These are phyloP conservation scores for Mareca penelope DNA, from an alignment of 2,797 vertebrate species.

Conservation along the genomic window DNA sequence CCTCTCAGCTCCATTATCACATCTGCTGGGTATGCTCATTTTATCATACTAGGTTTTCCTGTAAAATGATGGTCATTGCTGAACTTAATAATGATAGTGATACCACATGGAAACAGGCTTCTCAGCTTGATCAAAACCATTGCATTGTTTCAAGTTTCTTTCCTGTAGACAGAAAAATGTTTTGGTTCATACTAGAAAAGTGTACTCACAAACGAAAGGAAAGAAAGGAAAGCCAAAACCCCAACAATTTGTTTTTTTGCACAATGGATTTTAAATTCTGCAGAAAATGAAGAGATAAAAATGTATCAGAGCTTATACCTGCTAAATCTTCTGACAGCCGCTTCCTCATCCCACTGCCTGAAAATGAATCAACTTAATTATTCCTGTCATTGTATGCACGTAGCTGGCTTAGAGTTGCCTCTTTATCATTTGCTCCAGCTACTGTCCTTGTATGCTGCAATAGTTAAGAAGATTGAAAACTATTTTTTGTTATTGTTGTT, in stretches of 20 bases:
- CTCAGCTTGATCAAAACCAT: background rate
- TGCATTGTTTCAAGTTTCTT: background rate
- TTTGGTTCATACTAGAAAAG: background rate
- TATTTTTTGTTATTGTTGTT: background rate
- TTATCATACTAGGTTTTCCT: background rate
- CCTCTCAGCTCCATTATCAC: background rate
- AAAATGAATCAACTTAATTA: slow-evolving; percentile 57
- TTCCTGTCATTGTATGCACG: background rate
- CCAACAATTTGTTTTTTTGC: background rate
- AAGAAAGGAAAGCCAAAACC: background rate
- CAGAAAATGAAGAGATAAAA: slow-evolving; percentile 14
- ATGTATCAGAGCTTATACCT: slow-evolving; percentile 20
- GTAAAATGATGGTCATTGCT: background rate
- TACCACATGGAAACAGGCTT: background rate
- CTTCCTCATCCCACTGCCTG: slow-evolving; percentile 40
- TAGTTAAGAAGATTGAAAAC: slow-evolving; percentile 20
- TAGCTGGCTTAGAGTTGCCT: background rate
- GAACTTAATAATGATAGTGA: background rate
- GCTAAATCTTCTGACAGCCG: slow-evolving; percentile 27
- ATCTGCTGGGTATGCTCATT: background rate
- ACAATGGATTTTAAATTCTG: slow-evolving; percentile 3
- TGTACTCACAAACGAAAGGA: background rate
- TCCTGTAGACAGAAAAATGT: background rate
- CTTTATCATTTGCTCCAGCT: slow-evolving; percentile 10
- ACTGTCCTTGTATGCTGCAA: slow-evolving; percentile 30